phyloP scores from a whole-genome alignment of 2,888 invertebrate species.

The Pyrocoelia pectoralis region DNA sequence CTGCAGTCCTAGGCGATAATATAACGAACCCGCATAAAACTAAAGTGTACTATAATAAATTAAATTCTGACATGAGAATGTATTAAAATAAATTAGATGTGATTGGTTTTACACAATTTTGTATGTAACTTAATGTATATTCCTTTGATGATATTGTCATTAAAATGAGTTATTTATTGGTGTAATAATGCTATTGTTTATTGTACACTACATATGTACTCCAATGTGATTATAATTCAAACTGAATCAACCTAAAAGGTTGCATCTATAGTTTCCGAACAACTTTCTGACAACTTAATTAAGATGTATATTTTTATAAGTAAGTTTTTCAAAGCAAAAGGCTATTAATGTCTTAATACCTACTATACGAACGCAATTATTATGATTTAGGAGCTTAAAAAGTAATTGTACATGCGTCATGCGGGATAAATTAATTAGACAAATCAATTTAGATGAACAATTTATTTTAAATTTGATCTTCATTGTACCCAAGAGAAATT shows the following conservation, averaged over 20 bases:
- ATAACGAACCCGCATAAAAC: slow-evolving; percentile 34
- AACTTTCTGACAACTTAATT: neutral
- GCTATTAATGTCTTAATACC: neutral
- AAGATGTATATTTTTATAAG: neutral
- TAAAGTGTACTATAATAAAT: slow-evolving; percentile 37
- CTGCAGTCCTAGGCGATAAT: slow-evolving; percentile 28
- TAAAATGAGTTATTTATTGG: slow-evolving; percentile 31
- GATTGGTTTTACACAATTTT: slow-evolving; percentile 38
- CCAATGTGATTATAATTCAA: neutral
- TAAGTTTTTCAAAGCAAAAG: neutral
- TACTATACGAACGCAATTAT: neutral
- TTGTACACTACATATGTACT: neutral
- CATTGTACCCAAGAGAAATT: too few relatives aligned
- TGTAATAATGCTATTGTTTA: slow-evolving; percentile 1
- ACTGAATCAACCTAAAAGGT: neutral
- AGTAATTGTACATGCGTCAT: neutral
- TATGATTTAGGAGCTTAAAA: neutral
- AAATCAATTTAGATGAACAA: neutral
- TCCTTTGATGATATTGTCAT: slow-evolving; percentile 26
- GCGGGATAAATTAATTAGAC: neutral
- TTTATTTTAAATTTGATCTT: too few relatives aligned
- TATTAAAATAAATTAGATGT: slow-evolving; percentile 31
- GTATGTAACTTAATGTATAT: slow-evolving; percentile 17
- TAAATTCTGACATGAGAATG: slow-evolving; percentile 37
- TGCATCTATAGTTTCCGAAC: neutral